These are phyloP conservation scores for Gymnarchus niloticus DNA, from an alignment of 2,113 vertebrate genomes.

Conservation along the genomic window DNA sequence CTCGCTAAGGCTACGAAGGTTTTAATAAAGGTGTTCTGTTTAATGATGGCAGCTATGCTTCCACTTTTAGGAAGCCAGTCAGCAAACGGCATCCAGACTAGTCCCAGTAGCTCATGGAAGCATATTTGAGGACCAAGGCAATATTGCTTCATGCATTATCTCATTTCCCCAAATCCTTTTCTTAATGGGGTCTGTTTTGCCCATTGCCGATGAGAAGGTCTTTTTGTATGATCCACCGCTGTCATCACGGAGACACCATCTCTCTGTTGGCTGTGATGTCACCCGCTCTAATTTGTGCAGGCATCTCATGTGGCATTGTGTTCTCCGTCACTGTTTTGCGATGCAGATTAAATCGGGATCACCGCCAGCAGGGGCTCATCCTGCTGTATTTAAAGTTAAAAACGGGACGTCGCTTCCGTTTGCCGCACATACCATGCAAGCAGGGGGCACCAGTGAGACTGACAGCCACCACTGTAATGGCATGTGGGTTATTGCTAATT, in stretches of 20 bases:
- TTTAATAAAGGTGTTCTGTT: neutral
- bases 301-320: slow-evolving; percentile 23
- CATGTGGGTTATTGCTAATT: neutral
- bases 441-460: neutral
- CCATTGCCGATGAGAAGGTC: neutral
- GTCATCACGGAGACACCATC: neutral
- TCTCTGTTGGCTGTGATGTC: neutral
- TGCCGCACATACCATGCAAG: neutral
- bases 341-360: neutral
- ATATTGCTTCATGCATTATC: neutral
- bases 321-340: slow-evolving; percentile 22
- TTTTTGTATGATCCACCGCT: neutral
- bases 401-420: slow-evolving; percentile 5
- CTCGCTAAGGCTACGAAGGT: neutral
- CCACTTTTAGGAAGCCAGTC: slow-evolving; percentile 16
- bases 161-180: neutral
- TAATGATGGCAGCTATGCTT: slow-evolving; percentile 6
- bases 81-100: slow-evolving; percentile 22
- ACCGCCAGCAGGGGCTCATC: neutral
- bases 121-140: slow-evolving; percentile 18
- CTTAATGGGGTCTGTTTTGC: neutral
- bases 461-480: neutral
- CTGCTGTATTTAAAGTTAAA: slow-evolving; percentile 31
- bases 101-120: slow-evolving; percentile 25
- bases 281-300: slow-evolving; percentile 23